Conservation (phyloP, 2,888 invertebrate genomes). For the Mythimna lalbum region DNA sequence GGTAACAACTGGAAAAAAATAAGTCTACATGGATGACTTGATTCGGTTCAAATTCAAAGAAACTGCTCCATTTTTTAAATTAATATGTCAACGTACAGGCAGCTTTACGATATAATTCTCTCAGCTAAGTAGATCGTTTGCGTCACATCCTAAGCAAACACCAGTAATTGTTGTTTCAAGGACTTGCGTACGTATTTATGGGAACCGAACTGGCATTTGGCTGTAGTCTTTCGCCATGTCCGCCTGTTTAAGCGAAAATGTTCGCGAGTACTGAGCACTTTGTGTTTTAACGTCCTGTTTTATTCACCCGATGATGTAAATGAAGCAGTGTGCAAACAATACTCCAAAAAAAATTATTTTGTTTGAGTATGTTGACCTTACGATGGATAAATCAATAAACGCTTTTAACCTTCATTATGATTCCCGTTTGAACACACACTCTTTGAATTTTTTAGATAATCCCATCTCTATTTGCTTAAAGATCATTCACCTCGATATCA, state of each 20-base stretch:
- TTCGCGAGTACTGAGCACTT: slow-evolving; percentile 21
- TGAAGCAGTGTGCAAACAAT: slow-evolving; percentile 42
- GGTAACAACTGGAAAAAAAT: too few relatives aligned
- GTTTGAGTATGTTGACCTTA: slow-evolving; percentile 36
- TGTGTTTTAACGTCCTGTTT: slow-evolving; percentile 45
- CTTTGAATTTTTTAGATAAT: slow-evolving; percentile 22
- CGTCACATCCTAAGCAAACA: slow-evolving; percentile 58
- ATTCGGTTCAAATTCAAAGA: slow-evolving; percentile 1
- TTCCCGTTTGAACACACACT: slow-evolving; percentile 36
- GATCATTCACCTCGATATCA: slow-evolving; percentile 45
- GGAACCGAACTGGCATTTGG: slow-evolving; percentile 51
- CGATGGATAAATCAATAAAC: slow-evolving; percentile 40
- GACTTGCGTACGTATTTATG: slow-evolving; percentile 59
- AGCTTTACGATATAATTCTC: slow-evolving; percentile 30
- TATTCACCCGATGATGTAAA: slow-evolving; percentile 43
- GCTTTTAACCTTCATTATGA: slow-evolving; percentile 34
- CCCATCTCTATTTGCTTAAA: slow-evolving; percentile 35
- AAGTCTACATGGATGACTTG: not conserved
- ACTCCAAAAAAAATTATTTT: slow-evolving; percentile 29
- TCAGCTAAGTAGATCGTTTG: slow-evolving; percentile 38
- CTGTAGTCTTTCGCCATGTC: slow-evolving; percentile 60
- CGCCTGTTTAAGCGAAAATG: slow-evolving; percentile 28
- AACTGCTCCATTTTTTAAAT: not conserved
- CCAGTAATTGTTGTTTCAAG: slow-evolving; percentile 60
- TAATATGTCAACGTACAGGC: slow-evolving; percentile 16